phyloP scores from a whole-genome alignment of 2,113 vertebrate genomes.

The Leucosticte australis region DNA sequence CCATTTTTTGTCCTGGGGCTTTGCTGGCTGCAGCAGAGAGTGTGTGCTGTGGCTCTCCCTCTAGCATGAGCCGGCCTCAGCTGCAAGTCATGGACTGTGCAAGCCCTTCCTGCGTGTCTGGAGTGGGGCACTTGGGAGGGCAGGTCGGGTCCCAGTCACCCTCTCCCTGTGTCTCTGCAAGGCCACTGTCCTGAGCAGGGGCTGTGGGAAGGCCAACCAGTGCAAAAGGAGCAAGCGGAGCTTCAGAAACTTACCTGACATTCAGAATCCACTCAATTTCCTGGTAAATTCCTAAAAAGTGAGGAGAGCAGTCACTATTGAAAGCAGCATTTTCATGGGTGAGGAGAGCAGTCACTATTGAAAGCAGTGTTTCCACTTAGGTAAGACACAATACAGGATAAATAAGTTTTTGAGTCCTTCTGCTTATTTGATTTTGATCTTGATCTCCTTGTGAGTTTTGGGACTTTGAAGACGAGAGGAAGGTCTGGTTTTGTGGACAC shows the following conservation, averaged over 20 bases:
- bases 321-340: background rate
- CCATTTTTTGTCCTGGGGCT: background rate
- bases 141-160: accelerated
- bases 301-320: background rate
- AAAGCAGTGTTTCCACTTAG: background rate
- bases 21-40: background rate
- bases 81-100: accelerated
- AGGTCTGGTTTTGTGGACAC: background rate
- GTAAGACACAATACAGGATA: background rate
- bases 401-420: background rate
- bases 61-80: background rate
- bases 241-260: background rate
- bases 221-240: background rate
- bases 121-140: background rate
- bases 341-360: background rate
- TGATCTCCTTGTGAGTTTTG: background rate
- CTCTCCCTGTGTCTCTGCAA: background rate
- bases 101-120: accelerated
- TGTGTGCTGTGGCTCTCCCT: accelerated
- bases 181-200: background rate
- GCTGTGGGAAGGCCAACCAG: accelerated
- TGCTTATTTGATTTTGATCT: background rate
- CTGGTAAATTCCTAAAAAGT: background rate
- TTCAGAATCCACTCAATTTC: background rate
- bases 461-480: background rate